Base-by-base conservation (phyloP, 2,113 vertebrate genomes). In the Beaufortia kweichowensis region DNA sequence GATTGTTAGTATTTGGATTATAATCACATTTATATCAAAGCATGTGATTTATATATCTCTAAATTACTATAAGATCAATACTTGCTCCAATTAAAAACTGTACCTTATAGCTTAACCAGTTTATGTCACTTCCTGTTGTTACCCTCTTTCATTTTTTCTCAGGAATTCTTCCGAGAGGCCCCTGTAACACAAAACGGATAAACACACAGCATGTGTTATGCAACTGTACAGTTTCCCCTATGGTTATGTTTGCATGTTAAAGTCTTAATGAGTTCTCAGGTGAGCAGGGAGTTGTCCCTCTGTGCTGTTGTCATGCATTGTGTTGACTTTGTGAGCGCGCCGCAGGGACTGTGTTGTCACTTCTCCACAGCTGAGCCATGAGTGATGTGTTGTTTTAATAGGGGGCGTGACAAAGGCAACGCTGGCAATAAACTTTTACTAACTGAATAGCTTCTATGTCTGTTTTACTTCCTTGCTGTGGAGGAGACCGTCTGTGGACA, bases 241-340 rank as follows among this genome's bases (percentile, higher is more conserved):
- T 29, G 33, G 56, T 67, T 43, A 43, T 61, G 55, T 63, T 69
- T n/a, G 69, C 17, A 19, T 19, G 24, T n/a, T 43, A 11, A 15
- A 41, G 17, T 33, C 57, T 60, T 63, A 78, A 78, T 78, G 67
- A 78, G 67, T 15, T 68, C 57, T 78, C 57, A 21, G 23, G 41
- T 46, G 41, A 35, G 24, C 15, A 46, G 15, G 39, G 29, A 41
- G 26, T 75, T 53, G 15, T 59, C 33, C 39, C 57, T 61, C 28
- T 33, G 33, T 50, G 41, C 56, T 59, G 55, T 43, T 64, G 53
- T 21, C 17, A 59, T 77, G 24, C 28, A 46, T 17, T 39, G 19
- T n/a, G 6, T 8, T 67, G 63, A 2, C 11, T 59, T 9, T 57
- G 39, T 69, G 64, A 46, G 26, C 2, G 21, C 26, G 64, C 23